These are phyloP conservation scores for Lucifuga dentata DNA, from an alignment of 2,113 vertebrate species.

Conservation along the genomic window DNA sequence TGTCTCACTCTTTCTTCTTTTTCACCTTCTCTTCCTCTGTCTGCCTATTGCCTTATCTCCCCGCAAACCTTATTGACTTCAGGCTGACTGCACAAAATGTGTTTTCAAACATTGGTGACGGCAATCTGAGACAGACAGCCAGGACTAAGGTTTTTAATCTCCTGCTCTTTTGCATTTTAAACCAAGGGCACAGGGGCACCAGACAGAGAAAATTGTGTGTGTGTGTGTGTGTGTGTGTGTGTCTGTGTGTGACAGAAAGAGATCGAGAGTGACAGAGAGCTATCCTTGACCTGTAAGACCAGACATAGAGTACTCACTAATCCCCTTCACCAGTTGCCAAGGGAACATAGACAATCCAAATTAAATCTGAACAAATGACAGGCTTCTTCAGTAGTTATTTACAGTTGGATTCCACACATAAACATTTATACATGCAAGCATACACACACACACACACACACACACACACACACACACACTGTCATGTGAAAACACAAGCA, in stretches of 20 bases:
- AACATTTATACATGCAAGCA: not conserved
- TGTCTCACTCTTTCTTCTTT: conserved; percentile 28
- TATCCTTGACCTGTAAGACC: conserved; percentile 62
- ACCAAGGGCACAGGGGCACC: conserved; percentile 43
- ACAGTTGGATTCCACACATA: not conserved
- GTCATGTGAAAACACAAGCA: too few relatives aligned
- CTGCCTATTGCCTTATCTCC: conserved; percentile 52
- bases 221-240: conserved; percentile 9
- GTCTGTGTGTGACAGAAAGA: not conserved
- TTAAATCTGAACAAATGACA: conserved; percentile 48
- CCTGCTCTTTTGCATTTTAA: conserved; percentile 65
- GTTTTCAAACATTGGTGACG: conserved; percentile 52
- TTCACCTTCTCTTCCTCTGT: conserved; percentile 12
- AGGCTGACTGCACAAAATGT: conserved; percentile 60
- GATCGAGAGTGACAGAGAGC: conserved; percentile 45
- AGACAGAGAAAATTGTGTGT: conserved; percentile 20
- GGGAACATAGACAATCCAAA: conserved; percentile 53
- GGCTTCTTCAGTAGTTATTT: conserved; percentile 37
- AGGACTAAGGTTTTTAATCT: conserved; percentile 51
- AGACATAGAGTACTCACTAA: conserved; percentile 57
- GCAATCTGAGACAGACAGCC: conserved; percentile 42
- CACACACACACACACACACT: not conserved
- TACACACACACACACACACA: not conserved
- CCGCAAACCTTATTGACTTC: conserved; percentile 60
- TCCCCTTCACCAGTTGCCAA: conserved; percentile 52